Conservation (phyloP, 1,140 invertebrate species). For the Carposina sasakii region DNA sequence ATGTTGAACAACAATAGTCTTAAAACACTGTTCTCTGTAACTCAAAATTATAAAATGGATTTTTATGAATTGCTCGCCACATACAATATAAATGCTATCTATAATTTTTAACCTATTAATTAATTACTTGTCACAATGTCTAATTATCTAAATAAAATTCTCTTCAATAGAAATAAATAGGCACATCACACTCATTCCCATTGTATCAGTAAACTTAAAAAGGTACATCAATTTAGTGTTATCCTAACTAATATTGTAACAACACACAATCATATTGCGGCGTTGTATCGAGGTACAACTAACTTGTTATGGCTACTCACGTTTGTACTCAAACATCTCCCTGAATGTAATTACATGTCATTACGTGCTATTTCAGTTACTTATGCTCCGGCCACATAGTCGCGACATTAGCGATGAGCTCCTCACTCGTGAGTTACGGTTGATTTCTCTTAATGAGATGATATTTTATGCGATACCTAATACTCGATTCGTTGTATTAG, state of each 20-base stretch:
- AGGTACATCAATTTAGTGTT: slow-evolving; percentile 40
- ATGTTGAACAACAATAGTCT: slow-evolving; percentile 26
- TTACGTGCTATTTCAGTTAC: too few species aligned
- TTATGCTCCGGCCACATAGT: too few species aligned
- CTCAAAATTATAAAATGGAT: slow-evolving; percentile 33
- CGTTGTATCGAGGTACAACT: slow-evolving; percentile 43
- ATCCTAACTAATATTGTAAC: slow-evolving; percentile 37
- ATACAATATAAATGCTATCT: slow-evolving; percentile 34
- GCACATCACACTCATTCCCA: slow-evolving; percentile 59
- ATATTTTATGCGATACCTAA: not conserved
- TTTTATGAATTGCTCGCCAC: slow-evolving; percentile 24
- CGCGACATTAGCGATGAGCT: not conserved
- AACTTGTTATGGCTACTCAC: slow-evolving; percentile 48
- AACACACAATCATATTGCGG: slow-evolving; percentile 56
- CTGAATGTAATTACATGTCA: not conserved
- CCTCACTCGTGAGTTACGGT: not conserved
- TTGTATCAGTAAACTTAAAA: slow-evolving; percentile 46
- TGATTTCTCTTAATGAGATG: not conserved
- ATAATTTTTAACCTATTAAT: slow-evolving; percentile 33
- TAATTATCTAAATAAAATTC: slow-evolving; percentile 53
- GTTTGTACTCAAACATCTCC: slow-evolving; percentile 57
- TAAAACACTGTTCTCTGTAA: slow-evolving; percentile 33
- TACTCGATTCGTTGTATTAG: not conserved
- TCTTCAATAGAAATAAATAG: slow-evolving; percentile 64
- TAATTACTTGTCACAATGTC: slow-evolving; percentile 45